phyloP scores from a whole-genome alignment of 2,797 vertebrate species.

The Sebastes nivosus region DNA sequence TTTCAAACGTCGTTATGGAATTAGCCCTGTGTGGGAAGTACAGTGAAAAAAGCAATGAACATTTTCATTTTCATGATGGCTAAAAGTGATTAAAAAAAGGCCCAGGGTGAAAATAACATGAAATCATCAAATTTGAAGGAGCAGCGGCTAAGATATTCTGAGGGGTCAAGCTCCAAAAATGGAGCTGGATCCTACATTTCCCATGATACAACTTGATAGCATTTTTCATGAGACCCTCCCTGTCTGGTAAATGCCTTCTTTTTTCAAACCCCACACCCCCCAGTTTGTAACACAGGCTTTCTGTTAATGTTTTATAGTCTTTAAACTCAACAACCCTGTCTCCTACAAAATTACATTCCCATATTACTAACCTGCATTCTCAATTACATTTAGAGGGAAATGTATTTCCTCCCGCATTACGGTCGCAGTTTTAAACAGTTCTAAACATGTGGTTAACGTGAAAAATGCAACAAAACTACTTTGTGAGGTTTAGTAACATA shows the following conservation, averaged over 20 bases:
- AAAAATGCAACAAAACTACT: no score
- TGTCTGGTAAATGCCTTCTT: background rate
- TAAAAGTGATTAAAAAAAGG: no score
- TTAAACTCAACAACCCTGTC: no score
- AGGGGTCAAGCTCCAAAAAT: background rate
- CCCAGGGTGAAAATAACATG: no score
- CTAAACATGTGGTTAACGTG: no score
- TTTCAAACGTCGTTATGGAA: background rate
- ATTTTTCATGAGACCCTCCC: background rate
- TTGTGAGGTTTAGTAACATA: no score
- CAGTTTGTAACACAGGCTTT: background rate
- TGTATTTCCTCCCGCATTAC: no score
- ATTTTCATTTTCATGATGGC: no score
- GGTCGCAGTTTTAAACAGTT: no score
- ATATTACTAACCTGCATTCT: no score
- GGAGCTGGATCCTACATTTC: background rate
- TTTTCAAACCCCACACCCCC: background rate
- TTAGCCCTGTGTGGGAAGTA: background rate
- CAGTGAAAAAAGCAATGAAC: background rate
- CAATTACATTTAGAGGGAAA: no score
- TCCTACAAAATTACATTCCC: no score
- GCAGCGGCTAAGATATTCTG: background rate
- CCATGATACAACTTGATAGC: background rate
- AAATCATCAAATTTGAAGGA: background rate
- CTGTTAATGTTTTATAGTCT: background rate